phyloP scores from a whole-genome alignment of 2,797 vertebrate species.

The Megalops cyprinoides region DNA sequence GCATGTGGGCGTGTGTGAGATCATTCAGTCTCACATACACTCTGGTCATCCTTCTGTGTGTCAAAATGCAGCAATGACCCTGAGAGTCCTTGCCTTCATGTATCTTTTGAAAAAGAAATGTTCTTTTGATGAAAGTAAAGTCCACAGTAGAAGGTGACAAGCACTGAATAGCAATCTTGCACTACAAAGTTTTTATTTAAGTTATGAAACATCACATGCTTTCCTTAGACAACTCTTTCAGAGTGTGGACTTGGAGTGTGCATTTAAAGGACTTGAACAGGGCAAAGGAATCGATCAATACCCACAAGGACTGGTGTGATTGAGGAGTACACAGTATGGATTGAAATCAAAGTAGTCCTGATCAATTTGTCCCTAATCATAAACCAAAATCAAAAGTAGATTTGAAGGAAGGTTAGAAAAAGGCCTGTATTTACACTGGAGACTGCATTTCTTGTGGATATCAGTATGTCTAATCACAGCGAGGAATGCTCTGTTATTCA shows the following conservation, averaged over 20 bases:
- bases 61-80: neutral
- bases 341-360: neutral
- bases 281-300: neutral
- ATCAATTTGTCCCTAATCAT: neutral
- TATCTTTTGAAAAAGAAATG: neutral
- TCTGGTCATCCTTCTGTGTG: neutral
- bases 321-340: neutral
- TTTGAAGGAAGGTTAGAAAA: neutral
- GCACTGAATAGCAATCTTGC: neutral
- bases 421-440: neutral
- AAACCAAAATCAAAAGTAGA: too few species aligned
- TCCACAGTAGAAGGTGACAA: neutral
- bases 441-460: neutral
- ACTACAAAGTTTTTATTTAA: neutral
- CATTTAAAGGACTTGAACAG: neutral
- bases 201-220: neutral
- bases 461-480: neutral
- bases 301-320: neutral
- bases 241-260: too few species aligned
- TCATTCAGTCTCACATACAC: neutral
- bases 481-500: neutral
- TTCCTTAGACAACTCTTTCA: neutral
- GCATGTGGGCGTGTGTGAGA: neutral
- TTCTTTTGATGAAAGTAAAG: neutral
- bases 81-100: neutral